Conservation (phyloP, 2,888 invertebrate genomes). For the Escarpia spicata region DNA sequence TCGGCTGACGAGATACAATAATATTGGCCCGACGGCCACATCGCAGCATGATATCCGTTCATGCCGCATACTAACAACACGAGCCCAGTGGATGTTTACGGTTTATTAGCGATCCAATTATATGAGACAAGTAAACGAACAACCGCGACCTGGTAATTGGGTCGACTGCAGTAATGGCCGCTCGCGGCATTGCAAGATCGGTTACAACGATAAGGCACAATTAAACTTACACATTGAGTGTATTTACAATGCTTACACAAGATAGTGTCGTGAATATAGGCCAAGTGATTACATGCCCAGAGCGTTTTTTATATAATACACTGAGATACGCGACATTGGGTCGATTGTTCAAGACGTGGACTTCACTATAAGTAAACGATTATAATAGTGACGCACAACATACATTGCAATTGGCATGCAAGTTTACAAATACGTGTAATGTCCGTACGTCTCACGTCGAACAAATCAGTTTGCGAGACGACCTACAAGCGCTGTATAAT, state of each 20-base stretch:
- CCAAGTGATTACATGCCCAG: not conserved
- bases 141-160: not conserved
- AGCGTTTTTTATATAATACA: slow-evolving; percentile 7
- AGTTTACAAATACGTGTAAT: not conserved
- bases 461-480: not conserved
- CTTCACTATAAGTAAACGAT: not conserved
- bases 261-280: not conserved
- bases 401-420: not conserved
- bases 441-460: not conserved
- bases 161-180: not conserved
- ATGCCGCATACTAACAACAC: not conserved
- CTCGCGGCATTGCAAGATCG: not conserved
- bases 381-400: not conserved
- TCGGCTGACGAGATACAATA: not conserved
- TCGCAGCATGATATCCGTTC: too few species aligned
- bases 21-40: not conserved
- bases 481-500: not conserved
- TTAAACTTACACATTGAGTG: not conserved
- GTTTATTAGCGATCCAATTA: not conserved
- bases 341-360: not conserved
- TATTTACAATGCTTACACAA: not conserved
- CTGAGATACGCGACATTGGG: not conserved
- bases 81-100: not conserved
- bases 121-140: not conserved
- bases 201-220: not conserved